These are phyloP conservation scores for Melanerpes formicivorus DNA, from an alignment of 2,113 vertebrate species.

Conservation along the genomic window DNA sequence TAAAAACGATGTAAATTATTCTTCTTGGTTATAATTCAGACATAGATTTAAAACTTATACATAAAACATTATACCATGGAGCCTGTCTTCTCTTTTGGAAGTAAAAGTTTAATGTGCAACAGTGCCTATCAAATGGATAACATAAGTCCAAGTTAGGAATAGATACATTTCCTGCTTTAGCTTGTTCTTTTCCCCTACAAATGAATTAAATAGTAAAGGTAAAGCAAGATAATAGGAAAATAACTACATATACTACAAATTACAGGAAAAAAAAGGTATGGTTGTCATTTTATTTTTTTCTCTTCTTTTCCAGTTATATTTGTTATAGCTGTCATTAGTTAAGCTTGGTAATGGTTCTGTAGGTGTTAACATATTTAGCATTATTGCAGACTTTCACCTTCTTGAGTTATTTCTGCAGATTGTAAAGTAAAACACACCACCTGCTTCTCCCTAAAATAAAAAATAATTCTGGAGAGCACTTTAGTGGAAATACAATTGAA, in stretches of 20 bases:
- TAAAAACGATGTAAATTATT: neutral
- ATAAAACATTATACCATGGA: neutral
- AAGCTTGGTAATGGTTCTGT: constrained; percentile 24
- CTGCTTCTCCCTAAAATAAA: constrained; percentile 39
- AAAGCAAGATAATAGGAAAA: neutral
- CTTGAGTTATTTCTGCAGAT: constrained; percentile 58
- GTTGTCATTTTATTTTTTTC: neutral
- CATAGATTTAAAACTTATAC: neutral
- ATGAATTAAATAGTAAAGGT: neutral
- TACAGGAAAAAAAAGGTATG: neutral
- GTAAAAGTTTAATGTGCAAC: neutral
- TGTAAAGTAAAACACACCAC: constrained; percentile 23
- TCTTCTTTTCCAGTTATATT: neutral
- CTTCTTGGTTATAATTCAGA: neutral
- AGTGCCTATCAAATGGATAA: neutral
- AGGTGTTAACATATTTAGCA: constrained; percentile 44
- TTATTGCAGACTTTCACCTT: constrained; percentile 64
- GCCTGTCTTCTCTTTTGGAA: neutral
- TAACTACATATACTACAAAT: neutral
- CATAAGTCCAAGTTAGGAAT: neutral
- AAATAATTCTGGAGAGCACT: constrained; percentile 46
- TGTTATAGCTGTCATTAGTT: constrained; percentile 31
- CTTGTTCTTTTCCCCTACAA: neutral
- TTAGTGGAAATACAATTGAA: constrained; percentile 33
- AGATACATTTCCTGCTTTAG: neutral